phyloP scores from a whole-genome alignment of 1,140 invertebrate species.

The Zophobas atratus region DNA sequence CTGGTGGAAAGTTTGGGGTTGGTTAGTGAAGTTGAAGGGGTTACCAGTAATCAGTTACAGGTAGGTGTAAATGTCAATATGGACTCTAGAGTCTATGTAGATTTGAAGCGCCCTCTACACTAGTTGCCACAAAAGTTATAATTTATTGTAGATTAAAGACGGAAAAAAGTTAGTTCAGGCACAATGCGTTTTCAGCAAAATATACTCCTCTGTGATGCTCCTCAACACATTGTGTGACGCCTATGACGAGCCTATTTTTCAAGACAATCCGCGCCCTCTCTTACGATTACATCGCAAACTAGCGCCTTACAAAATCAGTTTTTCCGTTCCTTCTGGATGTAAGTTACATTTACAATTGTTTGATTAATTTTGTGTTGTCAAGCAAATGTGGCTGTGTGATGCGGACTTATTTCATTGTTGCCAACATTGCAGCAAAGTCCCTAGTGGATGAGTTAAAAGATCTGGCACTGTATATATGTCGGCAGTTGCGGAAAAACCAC shows the following conservation, averaged over 20 bases:
- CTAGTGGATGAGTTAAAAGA: conserved; percentile 68
- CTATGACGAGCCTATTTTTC: conserved; percentile 66
- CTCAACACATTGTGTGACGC: conserved; percentile 77
- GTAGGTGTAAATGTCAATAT: conserved; percentile 37
- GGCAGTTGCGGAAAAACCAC: conserved; percentile 70
- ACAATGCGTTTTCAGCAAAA: conserved; percentile 69
- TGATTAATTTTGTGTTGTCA: conserved; percentile 24
- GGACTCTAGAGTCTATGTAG: too few species aligned
- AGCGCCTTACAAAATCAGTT: conserved; percentile 81
- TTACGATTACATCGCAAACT: conserved; percentile 80
- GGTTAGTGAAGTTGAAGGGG: conserved; percentile 34
- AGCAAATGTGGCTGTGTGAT: conserved; percentile 9
- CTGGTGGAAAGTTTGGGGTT: conserved; percentile 64
- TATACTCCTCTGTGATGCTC: conserved; percentile 74
- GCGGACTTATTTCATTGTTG: not conserved
- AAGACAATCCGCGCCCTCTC: conserved; percentile 62
- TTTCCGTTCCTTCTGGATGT: conserved; percentile 70
- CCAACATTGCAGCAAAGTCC: conserved; percentile 49
- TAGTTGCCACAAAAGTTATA: too few species aligned
- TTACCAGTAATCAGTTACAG: conserved; percentile 46
- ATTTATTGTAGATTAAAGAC: conserved; percentile 68
- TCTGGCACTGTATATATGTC: conserved; percentile 70
- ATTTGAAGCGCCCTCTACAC: too few species aligned
- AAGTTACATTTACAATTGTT: conserved; percentile 52
- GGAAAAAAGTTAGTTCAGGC: conserved; percentile 66